These are phyloP conservation scores for Scytalopus superciliaris DNA, from an alignment of 2,113 vertebrate species.

Conservation along the genomic window DNA sequence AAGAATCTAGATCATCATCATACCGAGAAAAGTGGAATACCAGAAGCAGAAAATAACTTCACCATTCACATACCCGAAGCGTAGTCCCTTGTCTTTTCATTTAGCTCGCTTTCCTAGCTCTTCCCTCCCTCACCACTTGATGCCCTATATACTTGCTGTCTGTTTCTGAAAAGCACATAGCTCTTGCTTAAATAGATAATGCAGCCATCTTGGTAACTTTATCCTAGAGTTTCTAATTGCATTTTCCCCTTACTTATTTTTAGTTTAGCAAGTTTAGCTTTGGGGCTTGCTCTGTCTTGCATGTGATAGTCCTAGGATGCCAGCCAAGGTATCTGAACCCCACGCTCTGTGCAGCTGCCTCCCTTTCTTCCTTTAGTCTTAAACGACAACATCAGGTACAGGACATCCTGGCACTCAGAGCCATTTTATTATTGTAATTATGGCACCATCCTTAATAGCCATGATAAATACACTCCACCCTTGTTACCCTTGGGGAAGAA, in stretches of 20 bases:
- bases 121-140: constrained; percentile 19
- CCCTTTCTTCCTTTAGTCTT: constrained; percentile 39
- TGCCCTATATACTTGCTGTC: constrained; percentile 57
- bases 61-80: constrained; percentile 26
- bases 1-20: constrained; percentile 46
- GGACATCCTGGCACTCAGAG: constrained; percentile 53
- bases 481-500: constrained; percentile 38
- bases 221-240: constrained; percentile 69
- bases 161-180: constrained; percentile 33
- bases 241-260: constrained; percentile 73
- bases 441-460: constrained; percentile 37
- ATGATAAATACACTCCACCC: constrained; percentile 61
- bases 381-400: constrained; percentile 49
- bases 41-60: constrained; percentile 61
- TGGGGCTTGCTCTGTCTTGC: constrained; percentile 68
- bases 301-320: constrained; percentile 51
- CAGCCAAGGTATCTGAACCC: constrained; percentile 47
- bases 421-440: constrained; percentile 64
- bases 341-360: not conserved
- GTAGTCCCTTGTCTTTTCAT: constrained; percentile 42
- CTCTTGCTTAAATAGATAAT: constrained; percentile 68
- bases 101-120: not conserved
- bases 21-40: constrained; percentile 72
- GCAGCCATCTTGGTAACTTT: constrained; percentile 73
- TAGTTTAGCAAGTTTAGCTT: constrained; percentile 65